Evolutionary conservation across 2,113 vertebrate genomes (phyloP).

Genomic region (Potamarius usumacintae): DNA sequence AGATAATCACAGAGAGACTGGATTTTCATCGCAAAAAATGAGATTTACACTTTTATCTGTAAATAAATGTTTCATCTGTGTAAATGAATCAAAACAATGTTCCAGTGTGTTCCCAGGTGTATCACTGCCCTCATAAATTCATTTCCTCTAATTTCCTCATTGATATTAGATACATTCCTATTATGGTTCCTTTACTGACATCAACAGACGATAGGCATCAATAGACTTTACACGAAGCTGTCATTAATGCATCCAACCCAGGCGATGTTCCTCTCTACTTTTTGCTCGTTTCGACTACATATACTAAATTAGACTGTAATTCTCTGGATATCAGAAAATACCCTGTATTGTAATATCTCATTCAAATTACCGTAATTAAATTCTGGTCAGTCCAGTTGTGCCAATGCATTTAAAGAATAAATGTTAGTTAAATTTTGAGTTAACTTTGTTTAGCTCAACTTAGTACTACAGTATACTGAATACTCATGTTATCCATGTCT

Average conservation of each 20-base stretch:
- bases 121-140: not conserved
- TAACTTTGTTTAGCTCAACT: slow-evolving; percentile 15
- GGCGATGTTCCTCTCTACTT: not conserved
- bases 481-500: not conserved
- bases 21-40: not conserved
- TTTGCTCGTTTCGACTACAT: slow-evolving; percentile 36
- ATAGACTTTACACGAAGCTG: not conserved
- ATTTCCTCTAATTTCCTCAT: not conserved
- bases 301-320: slow-evolving; percentile 22
- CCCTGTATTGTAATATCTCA: not conserved
- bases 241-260: not conserved
- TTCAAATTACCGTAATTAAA: not conserved
- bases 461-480: not conserved
- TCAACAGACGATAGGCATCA: not conserved
- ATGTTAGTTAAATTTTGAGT: not conserved
- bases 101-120: not conserved
- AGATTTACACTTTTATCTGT: not conserved
- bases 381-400: not conserved
- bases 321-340: not conserved
- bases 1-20: not conserved
- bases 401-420: not conserved
- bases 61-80: not conserved
- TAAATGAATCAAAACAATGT: not conserved
- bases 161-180: not conserved
- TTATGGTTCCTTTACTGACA: not conserved